phyloP scores from a whole-genome alignment of 2,888 invertebrate genomes.

The Lasioglossum villosulum region DNA sequence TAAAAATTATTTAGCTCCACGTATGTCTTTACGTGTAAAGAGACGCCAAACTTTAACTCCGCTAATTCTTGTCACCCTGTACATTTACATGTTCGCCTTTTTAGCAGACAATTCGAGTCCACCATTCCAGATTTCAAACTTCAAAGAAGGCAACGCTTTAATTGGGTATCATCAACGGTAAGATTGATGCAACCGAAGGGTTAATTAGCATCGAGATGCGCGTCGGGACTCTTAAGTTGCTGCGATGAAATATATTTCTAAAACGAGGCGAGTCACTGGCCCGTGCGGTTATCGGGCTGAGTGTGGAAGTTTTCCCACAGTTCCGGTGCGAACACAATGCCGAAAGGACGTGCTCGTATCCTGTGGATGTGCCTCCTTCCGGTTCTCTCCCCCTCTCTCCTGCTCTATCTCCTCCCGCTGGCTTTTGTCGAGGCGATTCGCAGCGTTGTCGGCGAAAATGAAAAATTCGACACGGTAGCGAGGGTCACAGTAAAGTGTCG shows the following conservation, averaged over 20 bases:
- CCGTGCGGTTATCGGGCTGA: conserved; percentile 39
- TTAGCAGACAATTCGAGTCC: no score
- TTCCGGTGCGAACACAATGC: conserved; percentile 78
- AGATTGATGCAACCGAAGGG: neutral
- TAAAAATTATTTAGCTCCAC: no score
- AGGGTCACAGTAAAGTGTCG: no score
- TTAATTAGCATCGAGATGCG: neutral
- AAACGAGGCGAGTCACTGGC: conserved; percentile 42
- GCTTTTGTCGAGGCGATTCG: neutral
- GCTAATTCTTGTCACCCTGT: no score
- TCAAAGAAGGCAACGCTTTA: rapidly evolving
- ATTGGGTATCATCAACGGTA: neutral
- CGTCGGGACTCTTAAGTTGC: neutral
- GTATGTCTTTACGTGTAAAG: no score
- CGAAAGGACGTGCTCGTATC: conserved; percentile 77
- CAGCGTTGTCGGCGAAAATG: neutral
- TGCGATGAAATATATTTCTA: conserved; percentile 51
- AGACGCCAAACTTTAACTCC: no score
- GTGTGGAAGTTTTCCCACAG: conserved; percentile 81
- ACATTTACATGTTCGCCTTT: no score
- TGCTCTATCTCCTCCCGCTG: conserved; percentile 15
- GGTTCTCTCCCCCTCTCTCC: conserved; percentile 60
- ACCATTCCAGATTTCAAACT: neutral
- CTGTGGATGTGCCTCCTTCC: conserved; percentile 77
- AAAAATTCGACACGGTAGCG: neutral